These are phyloP conservation scores for Torymus texanus DNA, from an alignment of 2,888 invertebrate genomes.

Conservation along the genomic window DNA sequence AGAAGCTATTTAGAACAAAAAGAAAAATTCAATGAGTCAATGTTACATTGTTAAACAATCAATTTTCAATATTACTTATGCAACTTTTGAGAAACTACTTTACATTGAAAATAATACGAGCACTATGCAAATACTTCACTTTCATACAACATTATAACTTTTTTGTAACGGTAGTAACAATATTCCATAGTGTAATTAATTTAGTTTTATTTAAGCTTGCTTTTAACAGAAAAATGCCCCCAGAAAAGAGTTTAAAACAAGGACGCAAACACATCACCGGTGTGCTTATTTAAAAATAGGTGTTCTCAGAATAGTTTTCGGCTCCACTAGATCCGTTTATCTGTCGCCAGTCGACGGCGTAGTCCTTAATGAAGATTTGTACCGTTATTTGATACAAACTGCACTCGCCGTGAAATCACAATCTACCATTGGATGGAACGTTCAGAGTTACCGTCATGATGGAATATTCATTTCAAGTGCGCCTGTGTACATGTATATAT, in stretches of 20 bases:
- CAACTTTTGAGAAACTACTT: too few species aligned
- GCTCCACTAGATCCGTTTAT: slow-evolving; percentile 36
- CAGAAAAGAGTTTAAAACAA: slow-evolving; percentile 43
- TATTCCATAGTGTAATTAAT: too few species aligned
- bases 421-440: background rate
- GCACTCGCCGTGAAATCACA: slow-evolving; percentile 8
- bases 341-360: slow-evolving; percentile 32
- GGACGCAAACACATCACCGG: slow-evolving; percentile 26
- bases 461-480: too few species aligned
- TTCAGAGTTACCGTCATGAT: background rate
- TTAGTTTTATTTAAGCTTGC: background rate
- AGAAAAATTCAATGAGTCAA: too few species aligned
- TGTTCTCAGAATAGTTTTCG: slow-evolving; percentile 52
- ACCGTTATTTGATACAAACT: slow-evolving; percentile 47
- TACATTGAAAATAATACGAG: too few species aligned
- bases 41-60: too few species aligned
- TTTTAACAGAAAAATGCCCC: background rate
- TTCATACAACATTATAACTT: too few species aligned
- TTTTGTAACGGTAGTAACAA: too few species aligned
- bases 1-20: too few species aligned
- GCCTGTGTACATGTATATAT: too few species aligned
- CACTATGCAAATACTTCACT: too few species aligned
- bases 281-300: slow-evolving; percentile 50
- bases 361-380: slow-evolving; percentile 53
- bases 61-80: too few species aligned